phyloP scores from a whole-genome alignment of 1,140 invertebrate species.

The Lerema accius region DNA sequence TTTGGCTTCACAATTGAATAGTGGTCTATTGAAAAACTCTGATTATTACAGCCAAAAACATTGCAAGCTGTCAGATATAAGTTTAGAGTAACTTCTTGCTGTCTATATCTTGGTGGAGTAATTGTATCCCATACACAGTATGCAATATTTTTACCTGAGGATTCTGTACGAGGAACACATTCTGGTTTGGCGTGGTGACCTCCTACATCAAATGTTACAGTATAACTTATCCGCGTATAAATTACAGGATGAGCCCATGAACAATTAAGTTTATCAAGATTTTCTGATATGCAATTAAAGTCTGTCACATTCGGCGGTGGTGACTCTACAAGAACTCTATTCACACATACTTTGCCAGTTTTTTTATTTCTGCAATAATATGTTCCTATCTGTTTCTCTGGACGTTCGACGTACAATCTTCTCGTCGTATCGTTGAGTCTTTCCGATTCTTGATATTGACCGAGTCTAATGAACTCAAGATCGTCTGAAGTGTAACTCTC shows the following conservation, averaged over 20 bases:
- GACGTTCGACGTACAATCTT: constrained; percentile 55
- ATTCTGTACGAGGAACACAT: constrained; percentile 55
- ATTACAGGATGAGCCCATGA: constrained; percentile 84
- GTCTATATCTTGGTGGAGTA: constrained; percentile 85
- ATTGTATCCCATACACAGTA: constrained; percentile 81
- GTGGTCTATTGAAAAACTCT: constrained; percentile 84
- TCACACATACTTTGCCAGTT: constrained; percentile 56
- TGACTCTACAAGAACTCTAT: constrained; percentile 63
- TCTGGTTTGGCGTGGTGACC: constrained; percentile 48
- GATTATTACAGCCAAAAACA: constrained; percentile 78
- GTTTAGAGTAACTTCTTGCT: constrained; percentile 82
- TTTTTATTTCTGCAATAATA: constrained; percentile 66
- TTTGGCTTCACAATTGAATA: constrained; percentile 85
- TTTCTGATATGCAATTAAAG: constrained; percentile 86
- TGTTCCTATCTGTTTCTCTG: constrained; percentile 52
- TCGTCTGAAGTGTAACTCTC: constrained; percentile 57
- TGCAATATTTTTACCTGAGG: too few species aligned
- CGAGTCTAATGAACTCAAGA: constrained; percentile 51
- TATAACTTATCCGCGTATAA: constrained; percentile 83
- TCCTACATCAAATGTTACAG: constrained; percentile 80
- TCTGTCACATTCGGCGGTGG: constrained; percentile 83
- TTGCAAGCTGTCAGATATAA: constrained; percentile 83
- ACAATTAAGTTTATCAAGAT: constrained; percentile 87
- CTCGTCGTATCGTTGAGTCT: constrained; percentile 66
- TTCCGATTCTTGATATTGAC: constrained; percentile 44